Base-by-base conservation (phyloP, 2,113 vertebrate genomes). In the Lanius ludovicianus region DNA sequence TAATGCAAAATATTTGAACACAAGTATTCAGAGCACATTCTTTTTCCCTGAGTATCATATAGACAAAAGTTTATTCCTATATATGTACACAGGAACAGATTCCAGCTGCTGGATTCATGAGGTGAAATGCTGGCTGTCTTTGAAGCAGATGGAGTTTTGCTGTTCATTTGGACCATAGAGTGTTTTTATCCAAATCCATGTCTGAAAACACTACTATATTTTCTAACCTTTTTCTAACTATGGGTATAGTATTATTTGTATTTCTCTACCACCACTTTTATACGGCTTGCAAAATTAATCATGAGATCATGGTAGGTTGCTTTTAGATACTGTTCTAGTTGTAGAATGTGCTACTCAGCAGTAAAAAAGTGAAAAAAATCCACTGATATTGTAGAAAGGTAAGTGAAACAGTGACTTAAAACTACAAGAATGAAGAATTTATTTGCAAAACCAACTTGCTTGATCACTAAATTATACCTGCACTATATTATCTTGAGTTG, bases 1-100 rank as follows among this genome's bases (percentile, higher is more conserved):
- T 75, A 79, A 82, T 86, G 60, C 60, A 90, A 92, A 94, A 84
- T 92, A 94, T 90, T 96, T 90, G 46, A 93, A 81, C 2, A 0
- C 79, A 94, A 81, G 76, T 60, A 81, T 80, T 92, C 75, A 80
- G 75, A 90, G 25, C 68, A 81, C 95, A 96, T 96, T 96, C 90
- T 96, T 96, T 93, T 92, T 88, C 73, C 47, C 83, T 94, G 90
- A 96, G 56, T 90, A 90, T 94, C 85, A 84, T 96, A 95, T 95
- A 94, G 95, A 84, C 73, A 78, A 75, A 91, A 92, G 60, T 96
- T 97, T 94, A 92, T 97, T 96, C 82, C 92, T 97, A 94, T 93
- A 84, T 96, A 95, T 95, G 92, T 97, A 93, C 92, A 93, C 60
- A 95, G 56, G 60, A 92, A 95, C 47, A 56, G 76, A 93, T 86